These are phyloP conservation scores for Heterochromis multidens DNA, from an alignment of 2,113 vertebrate genomes.

Conservation along the genomic window DNA sequence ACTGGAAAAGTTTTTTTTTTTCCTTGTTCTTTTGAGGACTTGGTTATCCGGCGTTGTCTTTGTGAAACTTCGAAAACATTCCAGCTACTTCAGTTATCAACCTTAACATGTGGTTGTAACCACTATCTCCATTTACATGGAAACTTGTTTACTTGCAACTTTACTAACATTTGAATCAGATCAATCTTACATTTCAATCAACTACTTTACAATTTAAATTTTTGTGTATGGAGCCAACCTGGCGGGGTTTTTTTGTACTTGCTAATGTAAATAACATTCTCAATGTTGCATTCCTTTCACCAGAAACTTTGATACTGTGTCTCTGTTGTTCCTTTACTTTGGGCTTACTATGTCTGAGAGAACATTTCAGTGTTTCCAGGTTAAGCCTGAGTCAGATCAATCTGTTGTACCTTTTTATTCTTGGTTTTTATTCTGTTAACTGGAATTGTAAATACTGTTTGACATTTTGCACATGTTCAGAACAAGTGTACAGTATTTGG, in stretches of 20 bases:
- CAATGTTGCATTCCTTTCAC: not conserved
- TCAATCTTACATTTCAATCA: not conserved
- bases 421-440: slow-evolving; percentile 3
- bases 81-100: slow-evolving; percentile 10
- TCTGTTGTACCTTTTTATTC: not conserved
- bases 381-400: not conserved
- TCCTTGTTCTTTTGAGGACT: not conserved
- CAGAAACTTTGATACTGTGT: not conserved
- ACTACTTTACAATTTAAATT: slow-evolving; percentile 10
- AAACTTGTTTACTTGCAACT: slow-evolving; percentile 16
- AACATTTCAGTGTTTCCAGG: slow-evolving; percentile 1
- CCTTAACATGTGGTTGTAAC: slow-evolving; percentile 1
- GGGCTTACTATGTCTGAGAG: not conserved
- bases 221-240: not conserved
- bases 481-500: slow-evolving; percentile 64
- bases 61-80: slow-evolving; percentile 7
- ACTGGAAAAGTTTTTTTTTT: slow-evolving; percentile 56
- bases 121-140: not conserved
- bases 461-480: slow-evolving; percentile 61
- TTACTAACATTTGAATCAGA: not conserved
- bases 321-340: not conserved
- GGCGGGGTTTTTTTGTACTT: not conserved
- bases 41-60: not conserved
- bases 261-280: not conserved
- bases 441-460: slow-evolving; percentile 49